Conservation (phyloP, 2,113 vertebrate genomes). For the Myanophis thanlyinensis region DNA sequence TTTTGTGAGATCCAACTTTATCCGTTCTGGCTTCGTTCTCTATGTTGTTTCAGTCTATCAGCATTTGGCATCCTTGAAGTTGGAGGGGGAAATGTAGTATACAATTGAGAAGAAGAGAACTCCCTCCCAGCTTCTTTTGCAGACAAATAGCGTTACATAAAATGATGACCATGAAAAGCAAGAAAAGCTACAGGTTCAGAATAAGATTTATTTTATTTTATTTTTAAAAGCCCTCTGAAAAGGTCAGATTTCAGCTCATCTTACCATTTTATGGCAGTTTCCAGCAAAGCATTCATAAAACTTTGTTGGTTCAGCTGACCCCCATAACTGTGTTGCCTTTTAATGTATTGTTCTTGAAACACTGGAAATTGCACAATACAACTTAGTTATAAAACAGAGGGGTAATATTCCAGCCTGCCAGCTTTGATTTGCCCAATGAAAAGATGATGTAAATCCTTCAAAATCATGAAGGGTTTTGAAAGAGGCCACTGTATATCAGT, state of each 20-base stretch:
- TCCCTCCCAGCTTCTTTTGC: not conserved
- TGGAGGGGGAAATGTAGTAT: not conserved
- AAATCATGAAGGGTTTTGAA: not conserved
- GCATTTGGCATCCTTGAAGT: slow-evolving; percentile 3
- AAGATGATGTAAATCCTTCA: slow-evolving; percentile 11
- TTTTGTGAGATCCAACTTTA: slow-evolving; percentile 7
- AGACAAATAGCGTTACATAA: slow-evolving; percentile 19
- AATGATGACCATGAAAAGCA: not conserved
- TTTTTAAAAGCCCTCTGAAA: slow-evolving; percentile 3
- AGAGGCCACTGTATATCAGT: not conserved
- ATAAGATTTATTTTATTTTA: not conserved
- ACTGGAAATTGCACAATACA: not conserved
- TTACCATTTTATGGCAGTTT: slow-evolving; percentile 26
- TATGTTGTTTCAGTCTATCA: not conserved
- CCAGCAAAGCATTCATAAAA: not conserved
- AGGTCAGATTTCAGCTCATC: not conserved
- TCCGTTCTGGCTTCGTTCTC: not conserved
- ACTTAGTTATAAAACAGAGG: not conserved
- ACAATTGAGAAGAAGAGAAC: not conserved
- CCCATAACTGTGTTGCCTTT: slow-evolving; percentile 1
- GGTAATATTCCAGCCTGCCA: slow-evolving; percentile 5
- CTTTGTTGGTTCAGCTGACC: slow-evolving; percentile 3
- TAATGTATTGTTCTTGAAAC: slow-evolving; percentile 1
- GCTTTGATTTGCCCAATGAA: slow-evolving; percentile 20
- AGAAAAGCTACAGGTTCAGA: slow-evolving; percentile 12